Base-by-base conservation (phyloP, 2,888 invertebrate genomes). In the Trachelus troglodyta region DNA sequence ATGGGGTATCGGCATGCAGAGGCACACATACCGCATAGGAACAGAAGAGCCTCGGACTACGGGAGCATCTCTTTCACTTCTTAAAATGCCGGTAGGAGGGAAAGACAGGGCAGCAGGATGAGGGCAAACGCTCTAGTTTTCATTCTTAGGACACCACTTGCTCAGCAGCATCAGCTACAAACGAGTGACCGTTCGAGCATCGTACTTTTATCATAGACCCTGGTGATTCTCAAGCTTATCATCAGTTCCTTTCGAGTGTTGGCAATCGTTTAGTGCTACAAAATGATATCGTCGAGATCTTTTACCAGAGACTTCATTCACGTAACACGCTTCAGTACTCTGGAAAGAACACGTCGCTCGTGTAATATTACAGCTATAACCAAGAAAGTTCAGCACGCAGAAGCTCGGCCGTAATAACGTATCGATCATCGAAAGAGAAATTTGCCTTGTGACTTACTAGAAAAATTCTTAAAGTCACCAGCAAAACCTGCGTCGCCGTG, bases 11-110 rank as follows among this genome's bases (percentile, higher is more conserved):
- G 15, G 30, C 69, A 75, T 75, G 71, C 71, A 23, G 77, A 76
- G 71, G 68, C 75, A 40, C 35, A n/a, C 71, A 71, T 34, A 71
- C 33, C 71, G 71, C 71, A 15, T 71, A 71, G 73, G 30, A 37
- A 40, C 34, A 40, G 37, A 30, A 74, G 78, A 75, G 23, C 56
- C 56, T 56, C 56, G 23, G 56, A 40, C 75, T 31, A 31, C 76
- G 81, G 85, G 84, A 82, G 83, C 86, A 86, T 86, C 86, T 86
- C 86, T 86, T 87, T 87, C 86, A 86, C 86, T 85, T 86, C 85
- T 85, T 82, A 84, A 86, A 87, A 87, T 83, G 85, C 81, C 76
- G 81, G 83, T 80, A 80, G 83, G 78, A 69, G 69, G 68, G 68
- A 74, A n/a, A n/a, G 30, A 69, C 73, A 76, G 77, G 79, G n/a